Conservation (phyloP, 2,797 vertebrate species). For the Masticophis lateralis region DNA sequence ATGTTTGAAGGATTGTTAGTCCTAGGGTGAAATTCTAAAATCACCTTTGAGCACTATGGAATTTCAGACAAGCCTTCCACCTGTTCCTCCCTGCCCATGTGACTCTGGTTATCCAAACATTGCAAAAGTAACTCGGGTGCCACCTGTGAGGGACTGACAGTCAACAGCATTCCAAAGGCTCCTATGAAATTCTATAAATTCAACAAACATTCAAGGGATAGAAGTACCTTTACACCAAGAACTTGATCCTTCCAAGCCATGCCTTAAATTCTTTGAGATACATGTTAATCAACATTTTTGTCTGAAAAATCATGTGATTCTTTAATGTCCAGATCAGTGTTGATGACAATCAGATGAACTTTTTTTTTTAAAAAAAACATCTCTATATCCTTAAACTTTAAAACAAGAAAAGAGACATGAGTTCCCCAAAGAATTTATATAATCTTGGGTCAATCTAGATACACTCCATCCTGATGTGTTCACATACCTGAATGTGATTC, state of each 20-base stretch:
- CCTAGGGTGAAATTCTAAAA: neutral
- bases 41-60: neutral
- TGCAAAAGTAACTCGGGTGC: neutral
- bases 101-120: neutral
- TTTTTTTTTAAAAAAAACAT: neutral
- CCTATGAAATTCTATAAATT: neutral
- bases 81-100: neutral
- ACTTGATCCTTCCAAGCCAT: neutral
- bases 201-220: neutral
- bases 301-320: neutral
- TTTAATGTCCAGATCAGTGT: neutral
- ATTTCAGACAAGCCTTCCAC: neutral
- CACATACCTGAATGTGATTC: neutral
- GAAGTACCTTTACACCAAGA: neutral
- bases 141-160: neutral
- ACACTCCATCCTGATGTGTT: neutral
- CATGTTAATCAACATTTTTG: neutral
- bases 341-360: too few relatives aligned
- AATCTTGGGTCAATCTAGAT: neutral
- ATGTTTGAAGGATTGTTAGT: neutral
- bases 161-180: neutral
- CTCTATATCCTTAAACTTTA: neutral
- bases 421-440: neutral
- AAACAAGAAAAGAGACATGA: neutral
- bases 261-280: neutral